phyloP scores from a whole-genome alignment of 2,113 vertebrate genomes.

The Dolichotis patagonum region DNA sequence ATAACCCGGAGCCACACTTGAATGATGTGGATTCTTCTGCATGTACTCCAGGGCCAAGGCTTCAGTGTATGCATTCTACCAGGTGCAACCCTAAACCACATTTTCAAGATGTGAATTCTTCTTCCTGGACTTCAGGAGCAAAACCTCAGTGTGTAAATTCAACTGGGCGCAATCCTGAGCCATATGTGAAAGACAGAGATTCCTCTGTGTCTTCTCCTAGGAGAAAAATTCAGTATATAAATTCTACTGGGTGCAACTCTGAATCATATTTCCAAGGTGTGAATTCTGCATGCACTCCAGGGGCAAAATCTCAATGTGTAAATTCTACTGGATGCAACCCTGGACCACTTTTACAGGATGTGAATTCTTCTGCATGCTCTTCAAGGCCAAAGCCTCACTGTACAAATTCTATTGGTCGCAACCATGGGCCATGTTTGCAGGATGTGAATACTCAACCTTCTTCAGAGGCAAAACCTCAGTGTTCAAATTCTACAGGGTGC shows the following conservation, averaged over 20 bases:
- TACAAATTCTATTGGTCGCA: not conserved
- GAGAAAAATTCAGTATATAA: not conserved
- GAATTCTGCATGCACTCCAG: not conserved
- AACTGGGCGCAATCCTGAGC: not conserved
- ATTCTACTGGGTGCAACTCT: not conserved
- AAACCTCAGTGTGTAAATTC: not conserved
- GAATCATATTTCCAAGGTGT: not conserved
- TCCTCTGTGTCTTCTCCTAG: not conserved
- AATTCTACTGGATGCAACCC: not conserved
- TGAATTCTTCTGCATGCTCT: not conserved
- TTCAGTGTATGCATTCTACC: not conserved
- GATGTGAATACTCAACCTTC: not conserved
- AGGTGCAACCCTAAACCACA: not conserved
- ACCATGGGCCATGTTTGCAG: not conserved
- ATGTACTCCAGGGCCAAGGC: not conserved
- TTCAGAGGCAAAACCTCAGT: not conserved
- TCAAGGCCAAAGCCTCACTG: not conserved
- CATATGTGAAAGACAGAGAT: not conserved
- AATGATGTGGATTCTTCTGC: conserved; percentile 40
- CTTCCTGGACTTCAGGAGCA: not conserved
- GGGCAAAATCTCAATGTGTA: not conserved
- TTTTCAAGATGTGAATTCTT: not conserved
- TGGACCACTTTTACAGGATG: not conserved
- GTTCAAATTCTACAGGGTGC: not conserved
- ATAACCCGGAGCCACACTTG: not conserved